Evolutionary conservation across 2,113 vertebrate species (phyloP).

Genomic region (Anthoscopus minutus): DNA sequence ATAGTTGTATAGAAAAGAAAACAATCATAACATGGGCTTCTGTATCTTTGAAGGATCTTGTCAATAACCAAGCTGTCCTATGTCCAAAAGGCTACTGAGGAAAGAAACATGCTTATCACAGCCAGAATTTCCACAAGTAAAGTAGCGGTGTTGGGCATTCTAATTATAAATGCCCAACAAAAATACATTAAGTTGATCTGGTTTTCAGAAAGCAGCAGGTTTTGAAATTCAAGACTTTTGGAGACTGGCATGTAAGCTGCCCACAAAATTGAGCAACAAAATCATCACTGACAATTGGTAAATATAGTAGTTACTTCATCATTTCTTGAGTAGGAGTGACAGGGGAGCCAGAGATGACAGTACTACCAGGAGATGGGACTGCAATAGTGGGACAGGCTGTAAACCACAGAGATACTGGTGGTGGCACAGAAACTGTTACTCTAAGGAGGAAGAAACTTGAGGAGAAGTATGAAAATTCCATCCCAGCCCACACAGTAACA

Average conservation of each 20-base stretch:
- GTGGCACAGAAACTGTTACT: not conserved
- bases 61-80: not conserved
- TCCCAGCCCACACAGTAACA: not conserved
- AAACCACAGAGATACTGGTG: not conserved
- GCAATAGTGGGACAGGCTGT: not conserved
- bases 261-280: not conserved
- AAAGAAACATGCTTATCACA: not conserved
- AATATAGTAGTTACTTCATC: not conserved
- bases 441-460: conserved; percentile 16
- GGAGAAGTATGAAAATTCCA: not conserved
- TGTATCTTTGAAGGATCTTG: not conserved
- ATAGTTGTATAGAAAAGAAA: not conserved
- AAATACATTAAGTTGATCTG: not conserved
- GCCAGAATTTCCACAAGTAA: not conserved
- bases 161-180: not conserved
- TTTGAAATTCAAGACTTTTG: not conserved
- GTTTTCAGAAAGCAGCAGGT: not conserved
- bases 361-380: not conserved
- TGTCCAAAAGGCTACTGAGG: not conserved
- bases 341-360: not conserved
- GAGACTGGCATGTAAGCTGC: not conserved
- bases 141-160: not conserved
- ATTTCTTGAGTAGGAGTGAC: not conserved
- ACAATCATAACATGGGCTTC: not conserved
- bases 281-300: rapidly evolving